Percentiles rank a stretch among this genome's conserved stretches.
Conservation (phyloP, 2,888 invertebrate genomes). For the Metellina segmentata region DNA sequence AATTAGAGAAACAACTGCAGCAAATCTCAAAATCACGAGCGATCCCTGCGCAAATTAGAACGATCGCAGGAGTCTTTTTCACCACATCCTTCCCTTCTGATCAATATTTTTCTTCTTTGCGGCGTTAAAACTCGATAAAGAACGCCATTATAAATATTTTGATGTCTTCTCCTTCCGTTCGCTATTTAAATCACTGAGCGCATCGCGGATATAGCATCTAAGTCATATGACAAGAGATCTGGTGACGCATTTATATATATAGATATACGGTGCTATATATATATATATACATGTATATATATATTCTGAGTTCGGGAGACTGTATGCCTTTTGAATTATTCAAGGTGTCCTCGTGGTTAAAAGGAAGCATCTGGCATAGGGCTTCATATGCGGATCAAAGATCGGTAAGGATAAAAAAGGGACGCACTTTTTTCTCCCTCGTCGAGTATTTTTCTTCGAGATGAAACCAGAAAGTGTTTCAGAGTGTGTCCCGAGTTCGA, state of each 20-base stretch:
- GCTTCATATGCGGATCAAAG: conserved; percentile 59
- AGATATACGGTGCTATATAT: conserved; percentile 20
- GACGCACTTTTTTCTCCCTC: conserved; percentile 14
- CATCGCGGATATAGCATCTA: conserved; percentile 49
- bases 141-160: conserved; percentile 69
- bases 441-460: conserved; percentile 48
- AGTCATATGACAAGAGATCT: conserved; percentile 60
- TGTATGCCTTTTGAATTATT: conserved; percentile 69
- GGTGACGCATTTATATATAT: conserved; percentile 44
- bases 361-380: conserved; percentile 60
- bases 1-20: conserved; percentile 28
- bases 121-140: conserved; percentile 49
- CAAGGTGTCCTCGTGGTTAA: conserved; percentile 55
- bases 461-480: conserved; percentile 47
- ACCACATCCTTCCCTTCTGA: conserved; percentile 4
- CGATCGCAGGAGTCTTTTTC: conserved; percentile 2
- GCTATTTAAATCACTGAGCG: conserved; percentile 67
- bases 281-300: conserved; percentile 48
- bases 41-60: conserved; percentile 53
- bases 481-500: conserved; percentile 24
- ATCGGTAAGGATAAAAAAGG: conserved; percentile 59
- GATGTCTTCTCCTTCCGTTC: conserved; percentile 62
- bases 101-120: conserved; percentile 44
- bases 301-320: conserved; percentile 42
- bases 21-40: conserved; percentile 15